A percentile compares a stretch with the other conserved stretches of the same genome.
Evolutionary conservation across 2,888 invertebrate genomes (phyloP).

Genomic region (Caenorhabditis sp.): DNA sequence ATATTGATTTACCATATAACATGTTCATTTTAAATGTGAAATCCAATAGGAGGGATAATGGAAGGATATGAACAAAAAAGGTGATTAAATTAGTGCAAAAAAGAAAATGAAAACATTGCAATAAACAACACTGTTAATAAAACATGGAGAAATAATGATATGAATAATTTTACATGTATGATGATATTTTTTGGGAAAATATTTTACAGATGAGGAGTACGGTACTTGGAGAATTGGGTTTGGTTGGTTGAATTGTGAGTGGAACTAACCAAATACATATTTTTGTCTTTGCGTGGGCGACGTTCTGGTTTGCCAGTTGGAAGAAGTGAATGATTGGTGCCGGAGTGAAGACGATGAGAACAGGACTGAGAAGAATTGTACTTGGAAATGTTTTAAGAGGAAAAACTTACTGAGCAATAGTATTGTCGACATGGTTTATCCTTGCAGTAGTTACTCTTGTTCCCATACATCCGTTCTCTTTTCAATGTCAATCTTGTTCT

Average conservation of each 20-base stretch:
- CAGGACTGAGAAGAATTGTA: constrained; percentile 12
- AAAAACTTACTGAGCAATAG: constrained; percentile 23
- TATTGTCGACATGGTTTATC: constrained; percentile 36
- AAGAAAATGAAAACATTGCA: not conserved
- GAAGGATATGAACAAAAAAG: too few species aligned
- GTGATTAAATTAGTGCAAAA: not conserved
- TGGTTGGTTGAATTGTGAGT: not conserved
- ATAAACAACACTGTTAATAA: not conserved
- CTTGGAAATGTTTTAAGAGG: too few species aligned
- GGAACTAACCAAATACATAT: constrained; percentile 26
- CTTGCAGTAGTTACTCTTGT: constrained; percentile 35
- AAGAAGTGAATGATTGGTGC: constrained; percentile 10
- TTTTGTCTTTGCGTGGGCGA: constrained; percentile 36
- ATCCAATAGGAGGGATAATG: too few species aligned
- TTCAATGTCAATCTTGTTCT: constrained; percentile 15
- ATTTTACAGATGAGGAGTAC: not conserved
- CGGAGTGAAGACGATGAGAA: constrained; percentile 23
- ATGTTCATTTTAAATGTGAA: too few species aligned
- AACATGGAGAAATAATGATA: not conserved
- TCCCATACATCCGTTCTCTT: constrained; percentile 17
- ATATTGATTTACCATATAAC: too few species aligned
- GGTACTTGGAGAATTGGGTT: not conserved
- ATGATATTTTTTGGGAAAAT: not conserved
- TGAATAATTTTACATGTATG: not conserved
- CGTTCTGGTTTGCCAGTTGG: constrained; percentile 33